Base-by-base conservation (phyloP, 2,888 invertebrate genomes). In the Willowsia nigromaculata region DNA sequence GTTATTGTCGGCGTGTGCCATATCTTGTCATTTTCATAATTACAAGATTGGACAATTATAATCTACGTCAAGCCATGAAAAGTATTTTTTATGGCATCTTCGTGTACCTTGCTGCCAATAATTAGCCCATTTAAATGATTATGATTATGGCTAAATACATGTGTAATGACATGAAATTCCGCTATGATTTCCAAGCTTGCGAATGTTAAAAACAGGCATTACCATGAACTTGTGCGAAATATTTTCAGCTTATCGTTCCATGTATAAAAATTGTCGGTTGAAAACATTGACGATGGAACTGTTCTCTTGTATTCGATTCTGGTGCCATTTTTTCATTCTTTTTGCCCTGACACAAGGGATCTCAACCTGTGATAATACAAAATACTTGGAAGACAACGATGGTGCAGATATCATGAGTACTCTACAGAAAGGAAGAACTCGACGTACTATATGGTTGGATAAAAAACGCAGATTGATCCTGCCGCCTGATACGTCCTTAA, bases 391-490 rank as follows among this genome's bases (percentile, higher is more conserved):
- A 22, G 56, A 53, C 7, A 37, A 80, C 5, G 18, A 25, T 0
- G 13, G 37, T 1, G 22, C 18, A 7, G 80, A 80, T 37, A 33
- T 37, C n/a, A n/a, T n/a, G 0, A 4, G 13, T 13, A 53, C 18
- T 13, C n/a, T 82, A 43, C 71, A 81, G 22, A 71, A 59, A 71
- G 81, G 81, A 1, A 87, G 87, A 81, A 87, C 87, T 4, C 15
- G 87, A 9, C 53, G 87, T 11, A 71, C 80, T 68, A 27, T 87
- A 18, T 87, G 87, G 87, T n/a, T 87, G n/a, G 71, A 87, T 15
- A 81, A 43, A 13, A 87, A 81, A 33, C 25, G 87, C 56, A 15
- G 47, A 40, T 15, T 87, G 7, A 87, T 53, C 18, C 22, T 87
- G 0, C 87, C 87, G 0, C 87, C 87, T 3, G 81, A 81, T 18